These are phyloP conservation scores for Xylota sylvarum DNA, from an alignment of 2,888 invertebrate genomes.

Conservation along the genomic window DNA sequence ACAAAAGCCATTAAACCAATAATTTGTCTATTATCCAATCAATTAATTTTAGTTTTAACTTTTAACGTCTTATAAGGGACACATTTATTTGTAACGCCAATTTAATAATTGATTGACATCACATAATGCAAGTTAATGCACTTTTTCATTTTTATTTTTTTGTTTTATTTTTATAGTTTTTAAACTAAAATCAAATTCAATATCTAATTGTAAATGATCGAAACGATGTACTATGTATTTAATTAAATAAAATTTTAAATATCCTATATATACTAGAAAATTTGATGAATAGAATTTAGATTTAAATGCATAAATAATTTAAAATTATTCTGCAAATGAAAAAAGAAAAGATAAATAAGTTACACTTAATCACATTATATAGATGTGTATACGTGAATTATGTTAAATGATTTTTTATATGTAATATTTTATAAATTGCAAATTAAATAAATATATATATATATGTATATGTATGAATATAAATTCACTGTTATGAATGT, in stretches of 20 bases:
- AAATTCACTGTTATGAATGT: conserved; percentile 69
- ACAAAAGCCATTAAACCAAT: neutral
- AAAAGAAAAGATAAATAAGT: neutral
- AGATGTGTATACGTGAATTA: conserved; percentile 25
- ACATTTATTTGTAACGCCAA: neutral
- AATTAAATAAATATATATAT: conserved; percentile 32
- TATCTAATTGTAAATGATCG: conserved; percentile 43
- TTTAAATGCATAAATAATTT: conserved; percentile 27
- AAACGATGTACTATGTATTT: conserved; percentile 58
- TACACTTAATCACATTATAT: neutral
- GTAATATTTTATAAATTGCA: conserved; percentile 64
- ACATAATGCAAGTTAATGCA: conserved; percentile 40
- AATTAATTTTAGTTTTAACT: neutral
- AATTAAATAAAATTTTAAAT: conserved; percentile 47
- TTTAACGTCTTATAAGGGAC: neutral
- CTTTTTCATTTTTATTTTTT: no score
- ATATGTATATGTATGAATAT: conserved; percentile 46
- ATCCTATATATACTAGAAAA: conserved; percentile 20
- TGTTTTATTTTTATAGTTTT: no score
- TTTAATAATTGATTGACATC: conserved; percentile 35
- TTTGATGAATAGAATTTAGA: neutral
- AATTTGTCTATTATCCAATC: neutral
- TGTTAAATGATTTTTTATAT: conserved; percentile 59
- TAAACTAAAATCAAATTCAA: conserved; percentile 75
- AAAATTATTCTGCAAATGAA: conserved; percentile 36